Percentiles rank a stretch among this genome's conserved stretches.
Evolutionary conservation across 2,888 invertebrate species (phyloP).

Genomic region (Melolontha melolontha): DNA sequence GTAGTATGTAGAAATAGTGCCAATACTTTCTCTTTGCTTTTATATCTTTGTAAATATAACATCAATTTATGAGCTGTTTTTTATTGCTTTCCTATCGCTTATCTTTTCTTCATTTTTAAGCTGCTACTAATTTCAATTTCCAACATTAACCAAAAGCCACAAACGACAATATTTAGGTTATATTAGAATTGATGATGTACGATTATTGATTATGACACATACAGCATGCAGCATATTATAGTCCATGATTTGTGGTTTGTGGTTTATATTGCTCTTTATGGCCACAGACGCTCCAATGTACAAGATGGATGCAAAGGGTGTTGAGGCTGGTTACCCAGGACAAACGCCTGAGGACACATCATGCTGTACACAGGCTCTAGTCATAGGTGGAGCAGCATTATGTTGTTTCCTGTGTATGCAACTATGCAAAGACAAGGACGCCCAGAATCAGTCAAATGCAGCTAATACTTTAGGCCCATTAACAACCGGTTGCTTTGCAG

Average conservation of each 20-base stretch:
- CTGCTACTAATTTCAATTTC: too few species aligned
- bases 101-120: too few species aligned
- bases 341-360: slow-evolving; percentile 33
- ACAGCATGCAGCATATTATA: neutral
- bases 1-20: too few species aligned
- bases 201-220: too few species aligned
- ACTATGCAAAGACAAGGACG: slow-evolving; percentile 33
- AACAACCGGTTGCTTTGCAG: slow-evolving; percentile 38
- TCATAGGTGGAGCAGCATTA: slow-evolving; percentile 36
- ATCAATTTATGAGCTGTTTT: too few species aligned
- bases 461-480: slow-evolving; percentile 22
- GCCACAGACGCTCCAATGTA: slow-evolving; percentile 53
- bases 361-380: slow-evolving; percentile 29
- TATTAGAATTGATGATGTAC: neutral
- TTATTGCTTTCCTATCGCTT: too few species aligned
- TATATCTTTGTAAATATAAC: too few species aligned
- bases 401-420: slow-evolving; percentile 42
- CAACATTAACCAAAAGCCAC: neutral
- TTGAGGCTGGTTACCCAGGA: slow-evolving; percentile 45
- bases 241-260: slow-evolving; percentile 43
- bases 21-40: too few species aligned
- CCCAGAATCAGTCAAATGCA: slow-evolving; percentile 30
- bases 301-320: slow-evolving; percentile 49
- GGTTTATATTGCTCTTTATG: slow-evolving; percentile 48
- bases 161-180: slow-evolving; percentile 1